A percentile compares a stretch with the other conserved stretches of the same genome.
phyloP scores from a whole-genome alignment of 2,113 vertebrate species.

The Dasyornis broadbenti region DNA sequence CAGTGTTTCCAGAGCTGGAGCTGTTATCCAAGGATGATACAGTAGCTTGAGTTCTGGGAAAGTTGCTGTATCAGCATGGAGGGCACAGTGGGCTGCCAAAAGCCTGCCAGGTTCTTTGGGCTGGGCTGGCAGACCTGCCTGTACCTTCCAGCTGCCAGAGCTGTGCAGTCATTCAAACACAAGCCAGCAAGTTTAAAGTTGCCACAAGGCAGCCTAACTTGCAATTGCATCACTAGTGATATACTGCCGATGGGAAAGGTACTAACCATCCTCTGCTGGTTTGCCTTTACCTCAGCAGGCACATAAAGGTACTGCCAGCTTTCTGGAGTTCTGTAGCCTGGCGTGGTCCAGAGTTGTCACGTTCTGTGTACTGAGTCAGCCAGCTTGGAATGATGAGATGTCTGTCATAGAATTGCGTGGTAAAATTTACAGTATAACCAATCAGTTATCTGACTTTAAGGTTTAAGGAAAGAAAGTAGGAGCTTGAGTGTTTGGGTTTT shows the following conservation, averaged over 20 bases:
- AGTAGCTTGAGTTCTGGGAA: neutral
- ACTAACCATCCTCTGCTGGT: neutral
- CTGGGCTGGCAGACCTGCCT: neutral
- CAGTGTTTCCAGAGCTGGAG: neutral
- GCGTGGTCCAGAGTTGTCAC: neutral
- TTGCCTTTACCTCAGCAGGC: neutral
- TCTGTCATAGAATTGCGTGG: neutral
- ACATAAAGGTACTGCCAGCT: neutral
- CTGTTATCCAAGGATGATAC: neutral
- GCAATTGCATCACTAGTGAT: neutral
- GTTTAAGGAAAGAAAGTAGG: neutral
- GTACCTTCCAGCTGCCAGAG: neutral
- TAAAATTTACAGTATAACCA: neutral
- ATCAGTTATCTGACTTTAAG: neutral
- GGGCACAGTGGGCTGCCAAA: neutral
- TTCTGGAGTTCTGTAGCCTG: neutral
- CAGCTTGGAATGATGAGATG: neutral
- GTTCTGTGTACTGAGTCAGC: neutral
- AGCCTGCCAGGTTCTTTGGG: neutral
- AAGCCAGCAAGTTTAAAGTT: neutral
- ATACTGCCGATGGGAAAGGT: neutral
- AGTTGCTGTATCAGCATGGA: neutral
- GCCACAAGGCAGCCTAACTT: neutral
- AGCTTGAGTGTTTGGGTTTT: neutral
- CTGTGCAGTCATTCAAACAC: neutral